phyloP scores from a whole-genome alignment of 2,888 invertebrate species.

The Drosophila sordidula region DNA sequence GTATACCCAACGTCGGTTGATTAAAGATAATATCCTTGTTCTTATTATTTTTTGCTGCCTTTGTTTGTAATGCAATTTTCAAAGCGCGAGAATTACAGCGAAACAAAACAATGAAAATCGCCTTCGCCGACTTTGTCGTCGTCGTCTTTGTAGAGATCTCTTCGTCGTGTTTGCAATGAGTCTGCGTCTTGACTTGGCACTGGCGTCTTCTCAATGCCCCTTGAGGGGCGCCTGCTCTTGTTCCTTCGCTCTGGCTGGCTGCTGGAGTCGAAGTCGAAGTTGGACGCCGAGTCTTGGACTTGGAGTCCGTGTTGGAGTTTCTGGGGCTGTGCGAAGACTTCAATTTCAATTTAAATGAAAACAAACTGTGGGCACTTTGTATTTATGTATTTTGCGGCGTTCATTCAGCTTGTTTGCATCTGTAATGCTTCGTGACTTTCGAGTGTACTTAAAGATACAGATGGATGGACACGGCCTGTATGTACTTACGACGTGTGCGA shows the following conservation, averaged over 20 bases:
- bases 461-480: conserved; percentile 61
- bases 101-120: conserved; percentile 77
- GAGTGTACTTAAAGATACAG: conserved; percentile 79
- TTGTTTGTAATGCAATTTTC: conserved; percentile 82
- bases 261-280: conserved; percentile 25
- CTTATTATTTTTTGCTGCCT: conserved; percentile 40
- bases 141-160: conserved; percentile 9
- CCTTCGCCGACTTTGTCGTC: conserved; percentile 42
- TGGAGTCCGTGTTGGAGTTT: conserved; percentile 26
- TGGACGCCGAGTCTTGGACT: background rate
- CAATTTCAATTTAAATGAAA: conserved; percentile 81
- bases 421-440: conserved; percentile 80
- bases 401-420: conserved; percentile 81
- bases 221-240: conserved; percentile 42
- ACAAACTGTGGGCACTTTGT: conserved; percentile 81
- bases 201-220: conserved; percentile 53
- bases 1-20: conserved; percentile 29
- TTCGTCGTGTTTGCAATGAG: conserved; percentile 66
- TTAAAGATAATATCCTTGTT: conserved; percentile 21
- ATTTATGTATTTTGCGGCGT: conserved; percentile 77
- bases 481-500: conserved; percentile 38
- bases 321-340: conserved; percentile 60
- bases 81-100: conserved; percentile 79
- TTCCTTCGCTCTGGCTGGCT: background rate
- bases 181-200: conserved; percentile 63